Conservation (phyloP, 2,888 invertebrate species). For the Sesamia inferens region DNA sequence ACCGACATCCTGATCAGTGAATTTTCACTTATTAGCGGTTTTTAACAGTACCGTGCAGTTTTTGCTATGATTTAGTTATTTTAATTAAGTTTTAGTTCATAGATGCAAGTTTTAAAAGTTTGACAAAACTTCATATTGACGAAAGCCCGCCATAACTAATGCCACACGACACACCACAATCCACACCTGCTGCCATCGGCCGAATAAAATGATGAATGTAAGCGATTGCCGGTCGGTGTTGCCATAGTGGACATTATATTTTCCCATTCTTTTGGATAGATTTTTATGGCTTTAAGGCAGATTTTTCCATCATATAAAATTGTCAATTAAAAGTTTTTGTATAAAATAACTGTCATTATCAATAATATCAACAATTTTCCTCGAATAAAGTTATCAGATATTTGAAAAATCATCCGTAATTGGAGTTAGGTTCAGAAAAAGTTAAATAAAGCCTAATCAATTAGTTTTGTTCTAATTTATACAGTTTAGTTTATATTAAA, state of each 20-base stretch:
- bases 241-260: conserved; percentile 65
- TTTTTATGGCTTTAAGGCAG: not conserved
- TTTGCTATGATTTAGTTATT: conserved; percentile 65
- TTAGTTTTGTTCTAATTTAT: no score
- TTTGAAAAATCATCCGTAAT: not conserved
- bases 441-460: not conserved
- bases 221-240: conserved; percentile 65
- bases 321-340: no score
- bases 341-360: no score
- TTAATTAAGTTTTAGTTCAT: conserved; percentile 72
- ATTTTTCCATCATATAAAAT: no score
- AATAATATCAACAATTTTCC: no score
- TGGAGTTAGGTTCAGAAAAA: not conserved
- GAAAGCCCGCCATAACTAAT: conserved; percentile 85
- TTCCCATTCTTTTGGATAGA: conserved; percentile 29
- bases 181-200: conserved; percentile 75
- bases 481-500: no score
- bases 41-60: conserved; percentile 68
- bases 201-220: conserved; percentile 75
- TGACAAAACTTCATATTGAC: conserved; percentile 81
- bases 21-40: conserved; percentile 80
- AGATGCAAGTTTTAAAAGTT: conserved; percentile 79
- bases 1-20: conserved; percentile 88
- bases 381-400: no score
- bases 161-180: conserved; percentile 60